A percentile compares a stretch with the other conserved stretches of the same genome.
Evolutionary conservation across 2,797 vertebrate genomes (phyloP).

Genomic region (Choloepus didactylus): DNA sequence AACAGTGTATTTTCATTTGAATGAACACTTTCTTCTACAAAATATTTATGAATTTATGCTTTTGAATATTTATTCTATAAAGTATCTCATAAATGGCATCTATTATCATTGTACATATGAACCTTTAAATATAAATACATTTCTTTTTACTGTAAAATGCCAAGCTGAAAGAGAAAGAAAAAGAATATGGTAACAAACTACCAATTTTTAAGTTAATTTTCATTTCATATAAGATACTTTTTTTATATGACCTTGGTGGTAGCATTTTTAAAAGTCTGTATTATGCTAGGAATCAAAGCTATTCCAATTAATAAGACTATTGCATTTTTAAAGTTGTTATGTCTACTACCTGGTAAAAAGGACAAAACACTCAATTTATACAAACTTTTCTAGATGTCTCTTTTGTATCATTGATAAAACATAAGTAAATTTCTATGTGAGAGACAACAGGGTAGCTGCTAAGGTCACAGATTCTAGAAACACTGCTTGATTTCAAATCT

Average conservation of each 20-base stretch:
- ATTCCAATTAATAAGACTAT: slow-evolving; percentile 3
- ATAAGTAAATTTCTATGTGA: background rate
- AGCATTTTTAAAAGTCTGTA: background rate
- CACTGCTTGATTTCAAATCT: background rate
- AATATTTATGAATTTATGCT: background rate
- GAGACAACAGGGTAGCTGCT: background rate
- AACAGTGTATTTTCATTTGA: slow-evolving; percentile 13
- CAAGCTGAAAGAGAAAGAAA: background rate
- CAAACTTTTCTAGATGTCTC: background rate
- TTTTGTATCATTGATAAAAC: background rate
- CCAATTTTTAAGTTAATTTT: slow-evolving; percentile 24
- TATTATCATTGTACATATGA: background rate
- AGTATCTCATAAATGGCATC: background rate
- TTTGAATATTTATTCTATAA: background rate
- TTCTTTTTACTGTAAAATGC: slow-evolving; percentile 41
- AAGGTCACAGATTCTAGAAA: background rate
- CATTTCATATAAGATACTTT: background rate
- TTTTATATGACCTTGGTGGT: background rate
- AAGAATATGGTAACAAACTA: background rate
- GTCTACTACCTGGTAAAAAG: background rate
- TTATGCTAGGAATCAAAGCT: slow-evolving; percentile 8
- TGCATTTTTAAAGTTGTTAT: slow-evolving; percentile 27
- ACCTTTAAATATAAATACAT: background rate
- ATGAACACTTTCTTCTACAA: background rate
- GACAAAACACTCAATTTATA: background rate